phyloP scores from a whole-genome alignment of 1,140 invertebrate genomes.

The Neodiprion lecontei region DNA sequence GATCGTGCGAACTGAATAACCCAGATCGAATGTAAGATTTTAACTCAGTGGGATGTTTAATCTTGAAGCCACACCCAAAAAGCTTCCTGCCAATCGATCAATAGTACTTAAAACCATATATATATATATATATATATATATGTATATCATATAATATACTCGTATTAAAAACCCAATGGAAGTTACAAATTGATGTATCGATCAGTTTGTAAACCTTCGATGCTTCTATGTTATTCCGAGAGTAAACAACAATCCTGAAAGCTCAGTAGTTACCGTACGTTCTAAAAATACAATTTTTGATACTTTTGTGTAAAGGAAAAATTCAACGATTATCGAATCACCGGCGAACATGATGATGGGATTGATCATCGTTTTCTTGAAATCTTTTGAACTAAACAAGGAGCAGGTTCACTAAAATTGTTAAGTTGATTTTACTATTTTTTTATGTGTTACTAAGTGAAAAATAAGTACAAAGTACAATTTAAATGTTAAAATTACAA shows the following conservation, averaged over 20 bases:
- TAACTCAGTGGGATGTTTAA: neutral
- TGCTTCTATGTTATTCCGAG: neutral
- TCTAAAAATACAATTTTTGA: too few relatives aligned
- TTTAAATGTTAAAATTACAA: too few relatives aligned
- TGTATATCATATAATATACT: neutral
- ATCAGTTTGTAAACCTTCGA: neutral
- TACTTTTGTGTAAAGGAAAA: too few relatives aligned
- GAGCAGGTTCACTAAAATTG: too few relatives aligned
- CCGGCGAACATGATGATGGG: too few relatives aligned
- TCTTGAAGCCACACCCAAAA: constrained; percentile 11
- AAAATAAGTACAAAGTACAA: too few relatives aligned
- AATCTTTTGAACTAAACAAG: too few relatives aligned
- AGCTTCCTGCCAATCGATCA: constrained; percentile 23
- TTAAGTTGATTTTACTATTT: too few relatives aligned
- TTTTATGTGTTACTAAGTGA: too few relatives aligned
- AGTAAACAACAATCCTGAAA: neutral
- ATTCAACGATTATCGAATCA: too few relatives aligned
- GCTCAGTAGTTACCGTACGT: neutral
- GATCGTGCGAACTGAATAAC: too few relatives aligned
- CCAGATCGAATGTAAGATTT: neutral
- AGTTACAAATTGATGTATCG: neutral
- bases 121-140: neutral
- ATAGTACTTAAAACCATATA: constrained; percentile 5
- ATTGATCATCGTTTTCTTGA: too few relatives aligned
- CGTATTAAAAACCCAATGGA: neutral